Conservation (phyloP, 2,888 invertebrate species). For the Resseliella maxima region DNA sequence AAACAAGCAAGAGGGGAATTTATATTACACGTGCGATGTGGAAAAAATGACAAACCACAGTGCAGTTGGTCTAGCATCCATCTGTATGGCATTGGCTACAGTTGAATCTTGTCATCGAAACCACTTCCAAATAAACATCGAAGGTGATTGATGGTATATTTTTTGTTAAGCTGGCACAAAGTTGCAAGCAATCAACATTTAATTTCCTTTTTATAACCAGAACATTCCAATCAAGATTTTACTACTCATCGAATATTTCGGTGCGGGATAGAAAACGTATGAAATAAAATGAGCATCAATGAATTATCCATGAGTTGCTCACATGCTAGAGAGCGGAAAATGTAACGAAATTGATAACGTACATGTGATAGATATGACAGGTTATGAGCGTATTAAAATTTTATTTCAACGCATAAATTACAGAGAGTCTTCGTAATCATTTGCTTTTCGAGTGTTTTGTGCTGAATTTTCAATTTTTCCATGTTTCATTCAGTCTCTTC, state of each 20-base stretch:
- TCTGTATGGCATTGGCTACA: background rate
- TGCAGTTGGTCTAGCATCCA: background rate
- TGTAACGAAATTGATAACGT: slow-evolving; percentile 24
- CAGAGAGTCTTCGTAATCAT: slow-evolving; percentile 7
- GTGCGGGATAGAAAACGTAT: background rate
- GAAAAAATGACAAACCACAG: background rate
- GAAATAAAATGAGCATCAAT: slow-evolving; percentile 32
- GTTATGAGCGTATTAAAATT: slow-evolving; percentile 53
- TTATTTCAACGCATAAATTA: slow-evolving; percentile 51
- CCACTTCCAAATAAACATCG: slow-evolving; percentile 20
- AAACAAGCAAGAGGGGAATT: background rate
- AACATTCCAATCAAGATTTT: slow-evolving; percentile 53
- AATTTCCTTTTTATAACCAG: slow-evolving; percentile 51
- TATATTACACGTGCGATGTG: background rate
- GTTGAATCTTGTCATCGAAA: background rate
- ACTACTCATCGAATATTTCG: slow-evolving; percentile 27
- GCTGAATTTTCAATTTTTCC: slow-evolving; percentile 34
- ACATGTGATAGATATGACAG: slow-evolving; percentile 46
- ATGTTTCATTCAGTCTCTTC: background rate
- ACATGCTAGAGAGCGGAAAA: background rate
- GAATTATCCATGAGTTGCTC: slow-evolving; percentile 43
- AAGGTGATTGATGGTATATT: slow-evolving; percentile 52
- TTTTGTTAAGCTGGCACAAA: slow-evolving; percentile 33
- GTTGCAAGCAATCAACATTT: slow-evolving; percentile 53
- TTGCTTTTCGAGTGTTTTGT: slow-evolving; percentile 31